Percentiles rank a stretch among this genome's conserved stretches.
Evolutionary conservation across 2,888 invertebrate species (phyloP).

Genomic region (Conops quadrifasciatus): DNA sequence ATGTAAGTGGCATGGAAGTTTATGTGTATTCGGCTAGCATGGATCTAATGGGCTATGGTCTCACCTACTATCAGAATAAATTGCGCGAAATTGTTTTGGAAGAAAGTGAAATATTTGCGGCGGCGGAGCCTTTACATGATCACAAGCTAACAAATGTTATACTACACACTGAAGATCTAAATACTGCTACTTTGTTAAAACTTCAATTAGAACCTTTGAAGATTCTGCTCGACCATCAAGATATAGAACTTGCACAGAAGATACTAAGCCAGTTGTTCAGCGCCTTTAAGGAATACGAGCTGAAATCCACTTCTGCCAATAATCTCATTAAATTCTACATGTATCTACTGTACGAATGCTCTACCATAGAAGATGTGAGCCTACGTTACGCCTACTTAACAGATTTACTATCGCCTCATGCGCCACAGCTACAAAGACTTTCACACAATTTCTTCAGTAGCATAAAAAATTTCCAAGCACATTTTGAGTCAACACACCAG

Average conservation of each 20-base stretch:
- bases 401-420: slow-evolving; percentile 33
- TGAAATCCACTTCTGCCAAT: slow-evolving; percentile 42
- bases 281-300: slow-evolving; percentile 47
- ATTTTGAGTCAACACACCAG: slow-evolving; percentile 23
- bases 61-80: slow-evolving; percentile 61
- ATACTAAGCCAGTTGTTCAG: slow-evolving; percentile 45
- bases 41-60: slow-evolving; percentile 62
- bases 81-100: slow-evolving; percentile 56
- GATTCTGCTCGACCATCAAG: slow-evolving; percentile 45
- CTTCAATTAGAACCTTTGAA: slow-evolving; percentile 57
- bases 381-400: slow-evolving; percentile 11
- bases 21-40: slow-evolving; percentile 61
- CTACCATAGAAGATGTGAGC: slow-evolving; percentile 15
- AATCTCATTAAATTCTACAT: slow-evolving; percentile 55
- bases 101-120: slow-evolving; percentile 47
- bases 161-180: slow-evolving; percentile 54
- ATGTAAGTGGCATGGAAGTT: slow-evolving; percentile 62
- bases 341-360: slow-evolving; percentile 64
- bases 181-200: slow-evolving; percentile 54
- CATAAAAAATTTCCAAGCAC: slow-evolving; percentile 34
- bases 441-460: slow-evolving; percentile 43
- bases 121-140: slow-evolving; percentile 36
- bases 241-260: slow-evolving; percentile 12
- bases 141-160: slow-evolving; percentile 52
- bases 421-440: slow-evolving; percentile 41